phyloP scores from a whole-genome alignment of 2,888 invertebrate species.

The Zelleria hepariella region DNA sequence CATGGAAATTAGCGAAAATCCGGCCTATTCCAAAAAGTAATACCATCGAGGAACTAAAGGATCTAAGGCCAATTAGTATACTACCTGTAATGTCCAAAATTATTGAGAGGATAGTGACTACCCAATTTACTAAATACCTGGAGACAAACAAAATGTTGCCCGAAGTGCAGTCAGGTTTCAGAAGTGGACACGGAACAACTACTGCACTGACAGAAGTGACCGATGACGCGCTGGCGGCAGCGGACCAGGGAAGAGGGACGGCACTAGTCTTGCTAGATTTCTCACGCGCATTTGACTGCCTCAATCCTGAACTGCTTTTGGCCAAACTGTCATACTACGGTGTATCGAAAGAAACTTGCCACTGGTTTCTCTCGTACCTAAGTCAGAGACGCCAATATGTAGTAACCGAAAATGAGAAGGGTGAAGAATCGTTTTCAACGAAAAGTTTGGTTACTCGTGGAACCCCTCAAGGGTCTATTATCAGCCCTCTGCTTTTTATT shows the following conservation, averaged over 20 bases:
- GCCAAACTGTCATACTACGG: slow-evolving; percentile 9
- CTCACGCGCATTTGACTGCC: slow-evolving; percentile 19
- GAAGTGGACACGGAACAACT: slow-evolving; percentile 10
- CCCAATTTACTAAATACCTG: background rate
- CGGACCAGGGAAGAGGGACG: slow-evolving; percentile 13
- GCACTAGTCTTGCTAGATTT: slow-evolving; percentile 17
- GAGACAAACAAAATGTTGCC: too few species aligned
- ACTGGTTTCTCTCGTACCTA: too few species aligned
- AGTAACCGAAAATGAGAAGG: too few species aligned
- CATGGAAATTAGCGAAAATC: background rate
- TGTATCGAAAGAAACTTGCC: too few species aligned
- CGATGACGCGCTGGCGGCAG: slow-evolving; percentile 14
- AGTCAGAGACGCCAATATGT: too few species aligned
- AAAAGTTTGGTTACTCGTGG: too few species aligned
- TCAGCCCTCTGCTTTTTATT: too few species aligned
- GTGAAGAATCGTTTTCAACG: too few species aligned
- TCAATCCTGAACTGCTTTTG: slow-evolving; percentile 13
- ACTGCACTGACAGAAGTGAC: slow-evolving; percentile 14
- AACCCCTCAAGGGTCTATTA: too few species aligned
- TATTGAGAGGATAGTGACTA: slow-evolving; percentile 6
- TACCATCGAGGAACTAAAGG: background rate
- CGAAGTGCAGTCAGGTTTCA: background rate
- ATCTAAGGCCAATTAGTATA: background rate
- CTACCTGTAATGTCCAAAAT: too few species aligned
- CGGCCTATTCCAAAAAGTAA: background rate